These are phyloP conservation scores for Perizoma flavofasciatum DNA, from an alignment of 2,888 invertebrate genomes.

Conservation along the genomic window DNA sequence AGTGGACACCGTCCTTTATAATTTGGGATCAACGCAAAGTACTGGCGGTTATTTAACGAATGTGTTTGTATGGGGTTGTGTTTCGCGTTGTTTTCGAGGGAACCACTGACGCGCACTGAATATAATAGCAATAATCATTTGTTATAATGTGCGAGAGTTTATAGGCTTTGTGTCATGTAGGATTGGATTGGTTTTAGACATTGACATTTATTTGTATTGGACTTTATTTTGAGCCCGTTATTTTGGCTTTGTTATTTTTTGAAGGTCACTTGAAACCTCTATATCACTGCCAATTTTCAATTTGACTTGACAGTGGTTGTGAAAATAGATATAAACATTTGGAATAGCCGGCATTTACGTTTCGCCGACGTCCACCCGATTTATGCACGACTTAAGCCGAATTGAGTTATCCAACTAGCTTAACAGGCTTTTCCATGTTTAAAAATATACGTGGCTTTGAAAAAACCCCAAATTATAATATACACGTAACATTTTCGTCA, in stretches of 20 bases:
- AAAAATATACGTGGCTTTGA: conserved; percentile 20
- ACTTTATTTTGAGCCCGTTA: conserved; percentile 9
- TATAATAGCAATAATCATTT: conserved; percentile 55
- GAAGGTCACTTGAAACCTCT: background rate
- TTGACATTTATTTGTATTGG: conserved; percentile 6
- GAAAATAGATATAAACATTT: conserved; percentile 22
- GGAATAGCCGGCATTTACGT: conserved; percentile 36
- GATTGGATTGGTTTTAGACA: conserved; percentile 24
- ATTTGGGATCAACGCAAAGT: conserved; percentile 39
- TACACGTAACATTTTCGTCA: conserved; percentile 5
- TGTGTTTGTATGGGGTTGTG: conserved; percentile 50
- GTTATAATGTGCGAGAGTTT: conserved; percentile 44
- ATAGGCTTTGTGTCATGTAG: conserved; percentile 33
- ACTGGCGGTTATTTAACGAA: conserved; percentile 41
- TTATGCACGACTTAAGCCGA: conserved; percentile 50
- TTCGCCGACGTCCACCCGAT: conserved; percentile 43
- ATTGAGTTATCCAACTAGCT: conserved; percentile 49
- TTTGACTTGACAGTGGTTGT: conserved; percentile 10
- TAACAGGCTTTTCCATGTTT: conserved; percentile 39
- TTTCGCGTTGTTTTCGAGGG: conserved; percentile 51
- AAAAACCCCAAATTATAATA: conserved; percentile 11
- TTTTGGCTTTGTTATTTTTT: conserved; percentile 3
- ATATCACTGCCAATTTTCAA: conserved; percentile 16
- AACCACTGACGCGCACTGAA: conserved; percentile 51
- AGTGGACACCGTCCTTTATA: conserved; percentile 6